phyloP scores from a whole-genome alignment of 2,797 vertebrate genomes.

The Smutsia gigantea region DNA sequence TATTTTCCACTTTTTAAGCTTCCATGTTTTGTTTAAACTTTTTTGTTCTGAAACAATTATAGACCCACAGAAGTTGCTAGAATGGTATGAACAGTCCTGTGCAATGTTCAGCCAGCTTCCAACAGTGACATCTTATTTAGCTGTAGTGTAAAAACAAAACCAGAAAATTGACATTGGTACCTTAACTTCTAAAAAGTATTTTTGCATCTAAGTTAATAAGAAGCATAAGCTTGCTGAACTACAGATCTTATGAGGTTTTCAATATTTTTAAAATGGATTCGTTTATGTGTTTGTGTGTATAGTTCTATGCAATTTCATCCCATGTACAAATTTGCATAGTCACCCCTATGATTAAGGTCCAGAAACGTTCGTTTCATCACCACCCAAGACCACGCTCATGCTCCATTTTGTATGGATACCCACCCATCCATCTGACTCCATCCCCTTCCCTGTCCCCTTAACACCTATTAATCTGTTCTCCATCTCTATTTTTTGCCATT shows the following conservation, averaged over 20 bases:
- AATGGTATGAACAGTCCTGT: not conserved
- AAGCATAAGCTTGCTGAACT: not conserved
- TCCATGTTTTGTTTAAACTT: not conserved
- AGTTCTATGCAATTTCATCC: not conserved
- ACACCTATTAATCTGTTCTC: not conserved
- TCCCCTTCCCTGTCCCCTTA: not conserved
- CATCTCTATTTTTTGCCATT: not conserved
- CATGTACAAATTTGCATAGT: not conserved
- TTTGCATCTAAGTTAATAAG: too few species aligned
- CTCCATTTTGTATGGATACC: not conserved
- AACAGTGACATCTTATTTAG: not conserved
- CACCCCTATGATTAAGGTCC: not conserved
- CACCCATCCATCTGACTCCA: rapidly evolving
- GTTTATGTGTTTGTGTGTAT: not conserved
- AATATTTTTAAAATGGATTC: not conserved
- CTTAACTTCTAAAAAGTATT: not conserved
- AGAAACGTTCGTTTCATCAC: not conserved
- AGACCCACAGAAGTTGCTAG: not conserved
- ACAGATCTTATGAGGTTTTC: not conserved
- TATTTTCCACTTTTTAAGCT: not conserved
- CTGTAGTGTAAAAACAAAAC: not conserved
- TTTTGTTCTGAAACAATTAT: not conserved
- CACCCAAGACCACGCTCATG: not conserved
- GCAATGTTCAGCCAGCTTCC: not conserved
- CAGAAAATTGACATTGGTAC: not conserved